Percentiles rank a stretch among this genome's conserved stretches.
phyloP scores from a whole-genome alignment of 2,888 invertebrate species.

The Meteorus colon region DNA sequence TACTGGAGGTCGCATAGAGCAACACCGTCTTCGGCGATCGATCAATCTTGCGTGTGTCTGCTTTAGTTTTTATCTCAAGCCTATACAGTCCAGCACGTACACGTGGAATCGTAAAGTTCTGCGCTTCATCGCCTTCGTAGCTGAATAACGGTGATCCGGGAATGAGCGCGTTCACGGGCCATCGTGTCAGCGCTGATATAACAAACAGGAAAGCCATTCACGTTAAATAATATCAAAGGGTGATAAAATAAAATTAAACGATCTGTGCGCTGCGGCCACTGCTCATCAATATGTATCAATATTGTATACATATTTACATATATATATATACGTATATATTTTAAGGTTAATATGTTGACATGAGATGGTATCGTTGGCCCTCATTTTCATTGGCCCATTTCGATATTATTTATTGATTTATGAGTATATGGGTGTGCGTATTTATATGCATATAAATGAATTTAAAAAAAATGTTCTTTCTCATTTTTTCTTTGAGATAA shows the following conservation, averaged over 20 bases:
- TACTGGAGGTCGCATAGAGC: conserved; percentile 68
- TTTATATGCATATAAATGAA: background rate
- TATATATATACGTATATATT: conserved; percentile 4
- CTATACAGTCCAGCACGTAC: conserved; percentile 69
- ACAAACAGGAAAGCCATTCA: conserved; percentile 32
- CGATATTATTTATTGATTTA: background rate
- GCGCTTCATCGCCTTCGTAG: conserved; percentile 68
- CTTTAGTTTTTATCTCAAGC: conserved; percentile 68
- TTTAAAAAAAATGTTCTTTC: too few relatives aligned
- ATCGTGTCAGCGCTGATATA: conserved; percentile 57
- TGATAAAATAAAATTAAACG: conserved; percentile 35
- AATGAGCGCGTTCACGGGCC: conserved; percentile 69
- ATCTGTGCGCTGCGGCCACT: background rate
- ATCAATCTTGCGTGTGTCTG: conserved; percentile 43
- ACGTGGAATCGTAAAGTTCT: conserved; percentile 68
- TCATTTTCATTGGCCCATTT: conserved; percentile 13
- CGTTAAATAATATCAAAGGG: conserved; percentile 20
- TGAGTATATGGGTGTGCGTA: conserved; percentile 4
- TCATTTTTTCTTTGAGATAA: background rate
- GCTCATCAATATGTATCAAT: conserved; percentile 1
- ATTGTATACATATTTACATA: conserved; percentile 2
- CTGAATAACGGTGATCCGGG: conserved; percentile 68
- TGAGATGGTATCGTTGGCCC: background rate
- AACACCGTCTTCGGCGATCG: conserved; percentile 66
- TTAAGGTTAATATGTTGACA: conserved; percentile 1